Evolutionary conservation across 1,140 invertebrate genomes (phyloP), one percentile per base, ranked within the genome.

Genomic region (Calephelis virginiensis): DNA sequence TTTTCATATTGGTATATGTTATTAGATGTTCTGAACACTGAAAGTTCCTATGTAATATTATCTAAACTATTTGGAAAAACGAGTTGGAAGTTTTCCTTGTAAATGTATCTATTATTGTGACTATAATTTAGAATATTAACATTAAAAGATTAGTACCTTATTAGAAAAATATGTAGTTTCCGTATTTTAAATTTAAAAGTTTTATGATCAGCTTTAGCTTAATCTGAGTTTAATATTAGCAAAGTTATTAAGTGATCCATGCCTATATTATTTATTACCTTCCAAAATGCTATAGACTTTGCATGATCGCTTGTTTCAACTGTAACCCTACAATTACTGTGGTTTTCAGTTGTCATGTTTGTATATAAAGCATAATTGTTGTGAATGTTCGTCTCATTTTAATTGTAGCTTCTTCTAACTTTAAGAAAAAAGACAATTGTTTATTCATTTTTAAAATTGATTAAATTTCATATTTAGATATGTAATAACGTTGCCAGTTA

Each of bases 291-390:
- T 56, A 56, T 28, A 56, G 17, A 28, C 53, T 10, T 56, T 56
- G 53, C 53, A 56, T 56, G 53, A 56, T 56, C 11, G 53, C 53
- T 56, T 56, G 17, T 14, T 56, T 56, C 17, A 37, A 56, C 6
- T 37, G 11, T 14, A 56, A 17, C 12, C 28, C 53, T 56, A 28
- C 53, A 56, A 56, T 56, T 56, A 56, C 53, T 56, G 28, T 56
- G 53, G 12, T 28, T 56, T 14, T 11, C 28, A 56, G 12, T 28
- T 56, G 17, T 11, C 28, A 56, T 53, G 11, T 28, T 17, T 53
- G 50, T 53, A 5, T 7, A 6, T 11, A 7, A 10, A 56, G 53
- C 53, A 56, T 56, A 28, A 56, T 56, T 56, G 53, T 56, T 56
- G 17, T 56, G 17, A 56, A 56, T 56, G 53, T 56, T 28, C 6